Evolutionary conservation across 2,888 invertebrate genomes (phyloP).

Genomic region (Molorchus minor): DNA sequence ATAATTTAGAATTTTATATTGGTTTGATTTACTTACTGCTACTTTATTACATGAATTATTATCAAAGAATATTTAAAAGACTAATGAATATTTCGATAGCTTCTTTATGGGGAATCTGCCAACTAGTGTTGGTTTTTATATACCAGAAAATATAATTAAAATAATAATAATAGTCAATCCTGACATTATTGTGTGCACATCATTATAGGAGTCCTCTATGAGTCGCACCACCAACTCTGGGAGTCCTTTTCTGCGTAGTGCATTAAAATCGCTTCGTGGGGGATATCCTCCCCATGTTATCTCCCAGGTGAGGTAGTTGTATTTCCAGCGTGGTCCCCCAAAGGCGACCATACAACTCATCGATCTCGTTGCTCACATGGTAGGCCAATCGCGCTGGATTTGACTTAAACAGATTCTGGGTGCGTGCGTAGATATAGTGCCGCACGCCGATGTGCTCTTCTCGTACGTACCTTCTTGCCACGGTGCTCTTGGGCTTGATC

Average conservation of each 20-base stretch:
- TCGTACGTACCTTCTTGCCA: constrained; percentile 24
- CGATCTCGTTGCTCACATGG: constrained; percentile 41
- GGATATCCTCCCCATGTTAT: constrained; percentile 5
- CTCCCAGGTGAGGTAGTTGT: constrained; percentile 35
- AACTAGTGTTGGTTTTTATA: too few relatives aligned
- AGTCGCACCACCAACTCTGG: constrained; percentile 48
- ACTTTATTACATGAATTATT: too few relatives aligned
- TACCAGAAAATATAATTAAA: too few relatives aligned
- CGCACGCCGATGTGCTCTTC: constrained; percentile 33
- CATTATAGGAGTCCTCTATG: constrained; percentile 52
- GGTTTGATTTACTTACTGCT: too few relatives aligned
- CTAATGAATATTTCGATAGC: too few relatives aligned
- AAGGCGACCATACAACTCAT: constrained; percentile 42
- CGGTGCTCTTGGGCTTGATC: too few relatives aligned
- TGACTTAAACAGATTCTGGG: constrained; percentile 49
- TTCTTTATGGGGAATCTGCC: too few relatives aligned
- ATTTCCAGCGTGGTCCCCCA: constrained; percentile 45
- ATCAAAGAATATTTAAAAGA: too few relatives aligned
- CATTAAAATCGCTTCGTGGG: constrained; percentile 24
- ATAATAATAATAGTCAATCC: too few relatives aligned
- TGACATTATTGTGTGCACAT: constrained; percentile 47
- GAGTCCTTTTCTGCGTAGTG: constrained; percentile 52
- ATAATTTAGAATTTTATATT: too few relatives aligned
- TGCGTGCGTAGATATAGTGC: constrained; percentile 46
- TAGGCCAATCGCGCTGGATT: constrained; percentile 49